Base-by-base conservation (phyloP, 2,113 vertebrate species). In the Oreochromis tanganicae region DNA sequence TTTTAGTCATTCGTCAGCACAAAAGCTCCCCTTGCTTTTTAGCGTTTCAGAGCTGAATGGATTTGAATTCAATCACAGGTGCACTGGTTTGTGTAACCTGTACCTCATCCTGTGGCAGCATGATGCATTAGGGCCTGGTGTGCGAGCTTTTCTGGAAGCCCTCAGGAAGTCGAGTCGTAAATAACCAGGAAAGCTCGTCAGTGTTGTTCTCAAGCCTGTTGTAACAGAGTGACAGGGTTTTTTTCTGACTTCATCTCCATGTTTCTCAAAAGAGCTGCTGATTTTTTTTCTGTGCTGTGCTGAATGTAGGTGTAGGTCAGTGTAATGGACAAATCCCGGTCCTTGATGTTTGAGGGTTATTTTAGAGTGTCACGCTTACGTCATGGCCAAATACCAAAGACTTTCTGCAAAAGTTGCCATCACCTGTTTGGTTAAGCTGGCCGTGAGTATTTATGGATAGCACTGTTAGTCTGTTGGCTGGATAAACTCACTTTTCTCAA, bases 31-130 rank as follows among this genome's bases (percentile, higher is more conserved):
- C 1, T 7, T 7, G 12, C 6, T 16, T 46, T 63, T 50, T 46
- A 34, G 7, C 17, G 5, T 56, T 83, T 66, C 32, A 21, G 12
- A 43, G 5, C 21, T 71, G 48, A 90, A 57, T 75, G 27, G 34
- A 29, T 89, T 71, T 82, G 12, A 87, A 46, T 87, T 36, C 43
- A 82, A 2, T 32, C 50, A n/a, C 85, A 89, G 88, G 86, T 90
- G 86, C 55, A 79, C 32, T 43, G 55, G 21, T 71, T 89, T 83
- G 59, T 78, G 82, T 88, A 80, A 57, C 29, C 24, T 55, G 43
- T 19, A 14, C 80, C 38, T 14, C 57, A 3, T 61, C 80, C 56
- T 56, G 41, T 78, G 48, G 13, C 81, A 75, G 19, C 66, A 7
- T 84, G 54, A 89, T 81, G 48, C 66, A 85, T 89, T 82, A 73